Evolutionary conservation across 2,888 invertebrate species (phyloP), one percentile per base, ranked within the genome.

Genomic region (Sinhomidia bicolor): DNA sequence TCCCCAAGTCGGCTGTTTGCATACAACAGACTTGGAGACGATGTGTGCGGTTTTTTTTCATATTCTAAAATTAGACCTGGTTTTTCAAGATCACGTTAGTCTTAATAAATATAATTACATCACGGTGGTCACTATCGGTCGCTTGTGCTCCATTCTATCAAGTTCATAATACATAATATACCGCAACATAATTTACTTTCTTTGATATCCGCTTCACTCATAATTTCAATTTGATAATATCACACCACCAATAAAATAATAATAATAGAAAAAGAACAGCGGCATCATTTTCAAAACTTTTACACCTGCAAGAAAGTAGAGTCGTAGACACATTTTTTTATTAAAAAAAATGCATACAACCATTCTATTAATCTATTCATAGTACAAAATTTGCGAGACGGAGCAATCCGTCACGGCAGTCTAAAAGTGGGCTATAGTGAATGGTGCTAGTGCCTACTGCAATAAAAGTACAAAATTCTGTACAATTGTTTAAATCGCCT

Each of bases 341-440:
- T 47, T 36, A 6, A 36, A 47, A 47, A 51, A 51, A 51, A 51
- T 51, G 17, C 17, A 4, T n/a, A n/a, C 17, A 2, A 7, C 17
- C 17, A 2, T 12, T 2, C 6, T 2, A 47, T 47, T 9, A 47
- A 2, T 47, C 47, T 9, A 9, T 9, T 47, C 47, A 29, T 60
- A 60, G 4, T 29, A 29, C 29, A 29, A n/a, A n/a, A n/a, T n/a
- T n/a, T n/a, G 26, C 17, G 44, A 80, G 44, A 62, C 62, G n/a
- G n/a, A 36, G 47, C 29, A 51, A 81, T 81, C 32, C 81, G 81
- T 82, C 68, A 82, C 44, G 68, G 68, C 54, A 68, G n/a, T 32
- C 68, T 51, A 71, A 82, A 82, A 82, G 82, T 82, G 54, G 68
- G 82, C 47, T 82, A 60, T 29, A 51, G 47, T 81, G n/a, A 36